Percentiles rank a stretch among this genome's conserved stretches.
Evolutionary conservation across 1,140 invertebrate genomes (phyloP).

Genomic region (Bathynomus jamesi): DNA sequence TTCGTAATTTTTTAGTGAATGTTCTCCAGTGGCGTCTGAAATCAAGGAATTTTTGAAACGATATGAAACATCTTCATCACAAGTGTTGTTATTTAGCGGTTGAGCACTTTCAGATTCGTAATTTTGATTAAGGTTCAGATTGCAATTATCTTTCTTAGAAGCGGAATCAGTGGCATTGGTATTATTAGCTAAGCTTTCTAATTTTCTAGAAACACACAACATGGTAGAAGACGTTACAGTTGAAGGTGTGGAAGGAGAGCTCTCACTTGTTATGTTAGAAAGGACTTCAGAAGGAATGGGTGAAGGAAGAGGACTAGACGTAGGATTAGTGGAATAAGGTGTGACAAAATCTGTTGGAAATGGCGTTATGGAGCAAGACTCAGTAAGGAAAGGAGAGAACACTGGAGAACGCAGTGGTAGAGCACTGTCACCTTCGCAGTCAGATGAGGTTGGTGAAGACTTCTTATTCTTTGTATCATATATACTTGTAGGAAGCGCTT

Average conservation of each 20-base stretch:
- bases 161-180: not conserved
- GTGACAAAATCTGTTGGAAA: constrained; percentile 20
- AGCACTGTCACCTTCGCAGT: constrained; percentile 20
- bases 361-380: constrained; percentile 29
- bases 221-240: not conserved
- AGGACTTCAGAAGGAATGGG: constrained; percentile 13
- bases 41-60: too few species aligned
- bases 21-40: too few species aligned
- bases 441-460: constrained; percentile 4
- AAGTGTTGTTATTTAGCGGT: too few species aligned
- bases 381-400: constrained; percentile 20
- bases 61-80: too few species aligned
- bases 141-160: too few species aligned
- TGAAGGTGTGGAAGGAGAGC: constrained; percentile 10
- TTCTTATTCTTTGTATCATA: not conserved
- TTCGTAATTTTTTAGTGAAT: too few species aligned
- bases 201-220: not conserved
- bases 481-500: constrained; percentile 8
- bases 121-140: too few species aligned
- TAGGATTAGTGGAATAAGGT: constrained; percentile 15
- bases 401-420: constrained; percentile 14
- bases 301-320: constrained; percentile 14
- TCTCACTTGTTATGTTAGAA: not conserved
- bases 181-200: not conserved
- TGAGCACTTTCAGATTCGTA: too few species aligned